Conservation (phyloP, 2,888 invertebrate genomes). For the Volucella zonaria region DNA sequence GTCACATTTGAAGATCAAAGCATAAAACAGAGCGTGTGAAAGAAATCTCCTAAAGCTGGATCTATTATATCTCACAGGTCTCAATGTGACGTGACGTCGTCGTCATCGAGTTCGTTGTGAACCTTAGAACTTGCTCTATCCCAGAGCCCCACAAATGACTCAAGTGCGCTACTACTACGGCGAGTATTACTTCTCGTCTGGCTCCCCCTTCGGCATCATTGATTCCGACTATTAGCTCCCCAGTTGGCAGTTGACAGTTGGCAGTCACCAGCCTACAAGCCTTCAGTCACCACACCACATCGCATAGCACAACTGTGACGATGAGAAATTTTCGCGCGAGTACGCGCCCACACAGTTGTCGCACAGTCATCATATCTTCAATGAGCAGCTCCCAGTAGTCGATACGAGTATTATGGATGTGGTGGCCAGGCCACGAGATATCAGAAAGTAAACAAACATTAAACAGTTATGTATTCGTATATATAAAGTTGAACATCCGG, state of each 20-base stretch:
- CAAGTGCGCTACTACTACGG: constrained; percentile 40
- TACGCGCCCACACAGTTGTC: constrained; percentile 57
- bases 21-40: constrained; percentile 73
- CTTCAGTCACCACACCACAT: background rate
- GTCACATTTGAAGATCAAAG: constrained; percentile 44
- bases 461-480: constrained; percentile 11
- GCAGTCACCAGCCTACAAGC: no score
- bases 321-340: constrained; percentile 47
- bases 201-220: background rate
- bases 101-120: constrained; percentile 52
- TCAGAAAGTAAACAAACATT: constrained; percentile 70
- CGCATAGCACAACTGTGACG: constrained; percentile 12
- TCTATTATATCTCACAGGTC: constrained; percentile 60
- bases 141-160: constrained; percentile 59
- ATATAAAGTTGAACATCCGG: constrained; percentile 53
- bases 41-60: constrained; percentile 50
- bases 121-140: constrained; percentile 56
- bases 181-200: background rate
- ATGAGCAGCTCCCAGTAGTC: constrained; percentile 29
- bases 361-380: constrained; percentile 32
- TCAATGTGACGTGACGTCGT: constrained; percentile 46
- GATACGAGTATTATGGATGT: constrained; percentile 5
- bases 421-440: constrained; percentile 57
- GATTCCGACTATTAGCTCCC: background rate
- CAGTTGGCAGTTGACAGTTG: no score